Percentiles rank a stretch among this genome's conserved stretches.
phyloP scores from a whole-genome alignment of 2,888 invertebrate genomes.

The Acronicta aceris region DNA sequence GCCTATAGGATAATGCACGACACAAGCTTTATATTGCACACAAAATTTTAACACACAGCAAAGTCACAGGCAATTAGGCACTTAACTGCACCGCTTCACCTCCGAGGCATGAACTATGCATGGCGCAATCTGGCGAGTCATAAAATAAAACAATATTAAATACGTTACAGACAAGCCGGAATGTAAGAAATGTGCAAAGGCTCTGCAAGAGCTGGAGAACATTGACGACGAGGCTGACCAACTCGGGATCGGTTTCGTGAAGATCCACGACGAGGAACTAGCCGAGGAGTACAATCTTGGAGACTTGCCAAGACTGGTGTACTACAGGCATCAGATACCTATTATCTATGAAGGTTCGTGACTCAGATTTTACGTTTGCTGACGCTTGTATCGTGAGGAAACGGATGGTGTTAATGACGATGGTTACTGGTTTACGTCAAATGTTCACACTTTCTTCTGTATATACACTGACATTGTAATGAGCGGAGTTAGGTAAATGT shows the following conservation, averaged over 20 bases:
- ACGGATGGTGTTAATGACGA: constrained; percentile 59
- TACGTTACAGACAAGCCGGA: constrained; percentile 94
- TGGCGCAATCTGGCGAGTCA: constrained; percentile 29
- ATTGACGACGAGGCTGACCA: constrained; percentile 98
- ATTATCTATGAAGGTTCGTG: constrained; percentile 96
- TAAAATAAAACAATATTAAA: constrained; percentile 31
- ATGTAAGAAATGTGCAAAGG: constrained; percentile 97
- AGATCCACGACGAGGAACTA: constrained; percentile 96
- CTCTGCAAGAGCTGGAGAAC: constrained; percentile 96
- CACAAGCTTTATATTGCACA: constrained; percentile 71
- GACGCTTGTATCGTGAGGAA: constrained; percentile 69
- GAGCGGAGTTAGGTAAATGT: constrained; percentile 43
- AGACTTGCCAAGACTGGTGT: constrained; percentile 95
- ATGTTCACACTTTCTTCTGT: constrained; percentile 50
- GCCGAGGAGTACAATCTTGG: constrained; percentile 98
- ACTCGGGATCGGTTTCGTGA: constrained; percentile 97
- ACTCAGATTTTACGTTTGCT: constrained; percentile 72
- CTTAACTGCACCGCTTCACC: constrained; percentile 84
- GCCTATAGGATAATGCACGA: constrained; percentile 59
- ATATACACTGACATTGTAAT: constrained; percentile 44
- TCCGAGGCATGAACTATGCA: constrained; percentile 74
- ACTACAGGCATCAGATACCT: constrained; percentile 98
- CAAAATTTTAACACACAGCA: constrained; percentile 73
- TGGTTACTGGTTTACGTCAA: constrained; percentile 59
- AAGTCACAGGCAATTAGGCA: constrained; percentile 70